Conservation (phyloP, 2,797 vertebrate species). For the Urocyon cinereoargenteus region DNA sequence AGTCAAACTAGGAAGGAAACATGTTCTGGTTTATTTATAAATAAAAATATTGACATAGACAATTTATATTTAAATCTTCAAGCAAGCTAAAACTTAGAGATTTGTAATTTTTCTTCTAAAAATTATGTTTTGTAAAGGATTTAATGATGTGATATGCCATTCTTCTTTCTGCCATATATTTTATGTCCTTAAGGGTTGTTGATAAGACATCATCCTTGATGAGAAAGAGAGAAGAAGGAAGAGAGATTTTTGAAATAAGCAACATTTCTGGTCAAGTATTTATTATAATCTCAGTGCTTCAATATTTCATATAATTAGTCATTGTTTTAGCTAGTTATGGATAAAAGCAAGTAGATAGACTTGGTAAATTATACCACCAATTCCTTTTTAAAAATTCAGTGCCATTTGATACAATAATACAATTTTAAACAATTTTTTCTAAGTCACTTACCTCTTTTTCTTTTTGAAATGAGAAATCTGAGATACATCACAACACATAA, state of each 20-base stretch:
- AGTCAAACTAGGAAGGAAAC: not conserved
- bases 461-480: not conserved
- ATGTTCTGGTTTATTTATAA: constrained; percentile 55
- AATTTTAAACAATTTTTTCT: not conserved
- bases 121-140: not conserved
- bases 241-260: constrained; percentile 15
- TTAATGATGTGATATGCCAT: constrained; percentile 9
- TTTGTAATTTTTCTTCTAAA: constrained; percentile 27
- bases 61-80: constrained; percentile 9
- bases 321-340: not conserved
- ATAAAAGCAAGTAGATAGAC: not conserved
- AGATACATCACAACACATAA: constrained; percentile 30
- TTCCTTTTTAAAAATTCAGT: not conserved
- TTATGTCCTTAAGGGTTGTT: constrained; percentile 57
- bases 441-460: not conserved
- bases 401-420: not conserved
- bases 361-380: not conserved
- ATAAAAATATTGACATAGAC: constrained; percentile 23
- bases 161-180: constrained; percentile 27
- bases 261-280: not conserved
- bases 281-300: not conserved
- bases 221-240: not conserved
- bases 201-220: constrained; percentile 45
- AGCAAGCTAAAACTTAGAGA: not conserved
- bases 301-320: not conserved